Conservation (phyloP, 2,797 vertebrate species). For the Micromesistius poutassou region DNA sequence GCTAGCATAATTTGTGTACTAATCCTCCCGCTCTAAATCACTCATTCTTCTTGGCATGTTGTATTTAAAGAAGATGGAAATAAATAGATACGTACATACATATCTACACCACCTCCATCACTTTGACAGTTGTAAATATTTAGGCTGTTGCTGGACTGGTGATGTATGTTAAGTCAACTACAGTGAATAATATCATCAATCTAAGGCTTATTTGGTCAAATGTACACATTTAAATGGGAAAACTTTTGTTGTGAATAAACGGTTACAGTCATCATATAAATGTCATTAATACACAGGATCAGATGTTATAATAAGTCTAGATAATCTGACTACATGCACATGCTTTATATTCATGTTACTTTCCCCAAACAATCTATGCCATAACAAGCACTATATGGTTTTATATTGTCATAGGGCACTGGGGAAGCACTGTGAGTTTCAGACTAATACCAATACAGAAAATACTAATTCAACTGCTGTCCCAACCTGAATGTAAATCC, state of each 20-base stretch:
- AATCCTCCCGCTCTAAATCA: neutral
- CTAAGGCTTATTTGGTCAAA: neutral
- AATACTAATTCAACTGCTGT: neutral
- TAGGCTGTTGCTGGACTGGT: neutral
- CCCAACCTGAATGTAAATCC: neutral
- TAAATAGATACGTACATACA: neutral
- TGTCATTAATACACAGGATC: no score
- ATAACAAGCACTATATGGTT: neutral
- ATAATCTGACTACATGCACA: no score
- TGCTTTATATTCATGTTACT: no score
- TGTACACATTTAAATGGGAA: neutral
- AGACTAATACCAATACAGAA: neutral
- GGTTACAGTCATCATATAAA: no score
- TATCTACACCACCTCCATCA: neutral
- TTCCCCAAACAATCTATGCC: neutral
- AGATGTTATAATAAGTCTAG: no score
- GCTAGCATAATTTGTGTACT: neutral
- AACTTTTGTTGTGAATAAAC: neutral
- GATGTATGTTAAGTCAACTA: neutral
- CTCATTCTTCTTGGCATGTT: neutral
- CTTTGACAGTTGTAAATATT: neutral
- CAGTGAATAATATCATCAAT: neutral
- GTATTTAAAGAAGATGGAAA: neutral
- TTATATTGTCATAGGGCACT: neutral
- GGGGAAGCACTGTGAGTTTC: neutral